These are phyloP conservation scores for Elymnias hypermnestra DNA, from an alignment of 1,140 invertebrate genomes.

Conservation along the genomic window DNA sequence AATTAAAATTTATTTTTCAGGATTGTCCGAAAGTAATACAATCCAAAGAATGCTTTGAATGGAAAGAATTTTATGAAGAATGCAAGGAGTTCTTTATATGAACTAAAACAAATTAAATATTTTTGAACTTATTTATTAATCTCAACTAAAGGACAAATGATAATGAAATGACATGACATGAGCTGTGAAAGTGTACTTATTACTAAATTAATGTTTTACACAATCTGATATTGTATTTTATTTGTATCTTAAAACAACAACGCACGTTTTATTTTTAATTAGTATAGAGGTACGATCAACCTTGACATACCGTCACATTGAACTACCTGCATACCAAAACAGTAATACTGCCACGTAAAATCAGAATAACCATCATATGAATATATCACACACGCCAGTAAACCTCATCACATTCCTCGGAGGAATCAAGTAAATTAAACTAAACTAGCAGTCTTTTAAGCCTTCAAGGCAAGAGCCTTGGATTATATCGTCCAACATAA, in stretches of 20 bases:
- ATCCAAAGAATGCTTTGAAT: conserved; percentile 33
- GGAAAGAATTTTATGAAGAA: conserved; percentile 40
- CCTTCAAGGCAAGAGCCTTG: conserved; percentile 82
- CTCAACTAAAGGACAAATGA: conserved; percentile 37
- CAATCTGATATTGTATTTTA: not conserved
- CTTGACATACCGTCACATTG: conserved; percentile 21
- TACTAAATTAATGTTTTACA: conserved; percentile 15
- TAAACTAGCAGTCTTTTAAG: conserved; percentile 67
- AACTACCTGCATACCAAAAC: conserved; percentile 44
- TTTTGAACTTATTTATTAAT: conserved; percentile 54
- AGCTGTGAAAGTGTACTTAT: conserved; percentile 18
- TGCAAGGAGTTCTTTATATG: conserved; percentile 38
- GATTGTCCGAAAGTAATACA: conserved; percentile 38
- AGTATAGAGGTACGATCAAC: conserved; percentile 40
- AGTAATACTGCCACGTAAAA: conserved; percentile 66
- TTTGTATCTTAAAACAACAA: conserved; percentile 8
- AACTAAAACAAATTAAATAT: conserved; percentile 23
- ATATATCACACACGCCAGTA: conserved; percentile 64
- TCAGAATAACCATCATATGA: conserved; percentile 52
- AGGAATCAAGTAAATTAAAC: conserved; percentile 62
- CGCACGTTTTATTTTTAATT: conserved; percentile 42
- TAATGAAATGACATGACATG: conserved; percentile 38
- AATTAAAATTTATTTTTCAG: conserved; percentile 34
- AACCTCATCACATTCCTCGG: conserved; percentile 63
- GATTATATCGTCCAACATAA: conserved; percentile 90